phyloP scores from a whole-genome alignment of 2,888 invertebrate genomes.

The Rhagophthalmus giganteus region DNA sequence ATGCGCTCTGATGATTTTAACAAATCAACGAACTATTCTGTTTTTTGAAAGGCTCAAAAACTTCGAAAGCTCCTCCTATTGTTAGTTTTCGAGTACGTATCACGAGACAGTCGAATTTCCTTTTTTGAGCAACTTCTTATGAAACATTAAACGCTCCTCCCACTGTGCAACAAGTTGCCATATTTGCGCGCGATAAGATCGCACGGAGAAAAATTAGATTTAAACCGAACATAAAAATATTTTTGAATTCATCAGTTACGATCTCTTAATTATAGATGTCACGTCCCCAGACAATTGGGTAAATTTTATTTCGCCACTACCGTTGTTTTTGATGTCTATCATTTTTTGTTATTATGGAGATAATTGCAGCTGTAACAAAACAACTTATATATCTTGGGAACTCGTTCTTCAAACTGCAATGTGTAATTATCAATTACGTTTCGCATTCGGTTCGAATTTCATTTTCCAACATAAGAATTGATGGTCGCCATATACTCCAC shows the following conservation, averaged over 20 bases:
- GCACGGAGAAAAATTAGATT: background rate
- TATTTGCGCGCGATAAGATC: background rate
- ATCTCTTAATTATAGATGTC: conserved; percentile 30
- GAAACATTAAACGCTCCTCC: background rate
- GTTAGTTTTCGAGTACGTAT: background rate
- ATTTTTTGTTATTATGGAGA: conserved; percentile 34
- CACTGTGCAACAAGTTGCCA: background rate
- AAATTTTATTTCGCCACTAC: conserved; percentile 33
- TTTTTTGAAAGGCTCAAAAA: too few relatives aligned
- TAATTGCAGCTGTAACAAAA: conserved; percentile 32
- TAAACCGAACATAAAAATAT: conserved; percentile 6
- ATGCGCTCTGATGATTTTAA: too few relatives aligned
- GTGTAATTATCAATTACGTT: conserved; percentile 40
- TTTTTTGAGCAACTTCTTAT: background rate
- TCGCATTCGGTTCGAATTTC: conserved; percentile 33
- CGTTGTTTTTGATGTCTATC: conserved; percentile 32
- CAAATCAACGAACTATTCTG: too few relatives aligned
- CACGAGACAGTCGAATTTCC: background rate
- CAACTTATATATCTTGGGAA: conserved; percentile 32
- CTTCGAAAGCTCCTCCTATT: too few relatives aligned
- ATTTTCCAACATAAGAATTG: conserved; percentile 24
- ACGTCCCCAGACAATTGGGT: conserved; percentile 28
- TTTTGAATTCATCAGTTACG: conserved; percentile 25
- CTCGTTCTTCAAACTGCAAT: conserved; percentile 32
- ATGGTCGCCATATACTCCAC: conserved; percentile 2